Evolutionary conservation across 2,113 vertebrate species (phyloP), one percentile per base, ranked within the genome.

Genomic region (Phainopepla nitens): DNA sequence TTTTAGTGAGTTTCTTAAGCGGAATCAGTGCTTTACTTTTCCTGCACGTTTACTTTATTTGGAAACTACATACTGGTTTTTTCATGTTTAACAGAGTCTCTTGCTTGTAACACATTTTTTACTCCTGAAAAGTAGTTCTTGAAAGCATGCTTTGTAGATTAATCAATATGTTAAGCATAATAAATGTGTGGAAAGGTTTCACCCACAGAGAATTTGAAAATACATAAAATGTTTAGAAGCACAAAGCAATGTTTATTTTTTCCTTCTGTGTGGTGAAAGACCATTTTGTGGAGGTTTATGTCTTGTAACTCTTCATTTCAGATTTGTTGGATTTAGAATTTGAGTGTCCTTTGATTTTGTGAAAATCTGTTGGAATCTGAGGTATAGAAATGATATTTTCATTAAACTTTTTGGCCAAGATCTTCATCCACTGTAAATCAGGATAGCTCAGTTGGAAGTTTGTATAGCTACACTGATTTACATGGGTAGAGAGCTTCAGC

Each of bases 51-150:
- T 58, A 24, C 33, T 95, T 11, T 82, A 21, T 80, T 82, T 73
- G n/a, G 19, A 96, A 69, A n/a, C 16, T 27, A 54, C 20, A 47
- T 87, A 49, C 33, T 69, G 18, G 69, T 87, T 90, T 62, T 61
- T 14, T 61, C 0, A 28, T 61, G 58, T 69, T 39, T 73, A n/a
- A 28, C 7, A 33, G 7, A 15, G 22, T 81, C 18, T 84, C 69
- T 62, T 62, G 47, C 18, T 80, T 82, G 9, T 28, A 79, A 80
- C 27, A 53, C 18, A 33, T 24, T n/a, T 85, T 96, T 97, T 96
- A 93, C 93, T 97, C 92, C 94, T 96, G 93, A 83, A 93, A 93
- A 88, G 82, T 97, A 93, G 68, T 28, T 77, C 12, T 66, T 86
- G 51, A 88, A 94, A 92, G 50, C 58, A 60, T 81, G 47, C 39